phyloP scores from a whole-genome alignment of 2,113 vertebrate genomes.

The Ophthalmolycus amberensis region DNA sequence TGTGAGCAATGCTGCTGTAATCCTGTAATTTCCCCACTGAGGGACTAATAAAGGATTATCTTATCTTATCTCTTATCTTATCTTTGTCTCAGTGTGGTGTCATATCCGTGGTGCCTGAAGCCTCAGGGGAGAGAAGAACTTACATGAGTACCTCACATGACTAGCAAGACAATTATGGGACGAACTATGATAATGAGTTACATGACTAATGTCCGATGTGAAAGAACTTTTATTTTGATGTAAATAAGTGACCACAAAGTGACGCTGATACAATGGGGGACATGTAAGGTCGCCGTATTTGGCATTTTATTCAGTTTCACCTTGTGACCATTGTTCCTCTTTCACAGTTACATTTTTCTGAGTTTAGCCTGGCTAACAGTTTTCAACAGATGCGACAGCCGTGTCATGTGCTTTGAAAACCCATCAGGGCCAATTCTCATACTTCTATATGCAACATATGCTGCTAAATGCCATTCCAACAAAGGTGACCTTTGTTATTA shows the following conservation, averaged over 20 bases:
- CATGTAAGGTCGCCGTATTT: neutral
- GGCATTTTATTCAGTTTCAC: neutral
- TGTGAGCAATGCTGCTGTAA: too few species aligned
- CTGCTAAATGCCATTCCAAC: constrained; percentile 21
- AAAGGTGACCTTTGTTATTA: constrained; percentile 11
- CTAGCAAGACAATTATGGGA: neutral
- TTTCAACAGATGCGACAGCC: constrained; percentile 16
- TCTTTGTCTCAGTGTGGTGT: neutral
- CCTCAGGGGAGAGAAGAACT: neutral
- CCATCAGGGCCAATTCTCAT: neutral
- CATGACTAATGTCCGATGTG: neutral
- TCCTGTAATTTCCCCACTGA: too few species aligned
- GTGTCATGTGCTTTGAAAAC: constrained; percentile 1
- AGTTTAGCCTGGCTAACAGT: constrained; percentile 6
- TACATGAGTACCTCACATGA: neutral
- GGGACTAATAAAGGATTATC: too few species aligned
- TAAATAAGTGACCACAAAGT: neutral
- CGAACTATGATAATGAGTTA: neutral
- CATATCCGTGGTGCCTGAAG: neutral
- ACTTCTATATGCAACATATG: neutral
- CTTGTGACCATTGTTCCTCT: neutral
- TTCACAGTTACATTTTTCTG: neutral
- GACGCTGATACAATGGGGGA: neutral
- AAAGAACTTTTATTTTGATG: neutral
- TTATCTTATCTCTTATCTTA: too few species aligned